Conservation (phyloP, 2,797 vertebrate species). For the Lacerta bilineata region DNA sequence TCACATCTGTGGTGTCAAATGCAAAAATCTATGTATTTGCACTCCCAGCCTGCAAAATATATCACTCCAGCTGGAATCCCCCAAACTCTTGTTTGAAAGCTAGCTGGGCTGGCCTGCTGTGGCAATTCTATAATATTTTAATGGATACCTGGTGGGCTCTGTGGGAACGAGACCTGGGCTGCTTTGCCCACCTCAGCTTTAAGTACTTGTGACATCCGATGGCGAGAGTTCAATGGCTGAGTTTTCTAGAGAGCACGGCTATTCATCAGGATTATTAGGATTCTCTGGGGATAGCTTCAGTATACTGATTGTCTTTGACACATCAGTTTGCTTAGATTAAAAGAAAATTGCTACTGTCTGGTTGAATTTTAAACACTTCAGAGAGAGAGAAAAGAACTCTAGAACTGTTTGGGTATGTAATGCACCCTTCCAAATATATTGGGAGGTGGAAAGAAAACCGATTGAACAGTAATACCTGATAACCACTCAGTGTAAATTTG, state of each 20-base stretch:
- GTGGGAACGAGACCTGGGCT: constrained; percentile 47
- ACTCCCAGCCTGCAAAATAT: not conserved
- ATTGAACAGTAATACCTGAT: constrained; percentile 37
- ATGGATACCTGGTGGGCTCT: constrained; percentile 17
- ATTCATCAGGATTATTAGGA: constrained; percentile 81
- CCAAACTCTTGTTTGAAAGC: not conserved
- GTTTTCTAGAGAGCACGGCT: constrained; percentile 74
- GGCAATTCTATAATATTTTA: not conserved
- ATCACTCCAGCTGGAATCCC: not conserved
- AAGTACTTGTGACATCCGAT: constrained; percentile 78
- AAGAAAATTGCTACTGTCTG: constrained; percentile 83
- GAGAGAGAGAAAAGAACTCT: constrained; percentile 71
- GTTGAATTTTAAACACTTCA: constrained; percentile 79
- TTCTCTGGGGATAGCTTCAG: constrained; percentile 78
- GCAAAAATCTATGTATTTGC: not conserved
- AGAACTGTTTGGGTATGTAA: constrained; percentile 72
- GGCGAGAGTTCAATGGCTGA: constrained; percentile 75
- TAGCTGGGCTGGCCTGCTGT: not conserved
- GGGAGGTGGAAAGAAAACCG: constrained; percentile 61
- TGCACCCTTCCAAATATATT: constrained; percentile 66
- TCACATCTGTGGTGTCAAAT: not conserved
- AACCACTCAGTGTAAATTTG: constrained; percentile 13
- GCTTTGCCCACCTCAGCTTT: constrained; percentile 62
- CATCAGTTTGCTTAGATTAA: constrained; percentile 85
- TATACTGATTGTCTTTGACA: constrained; percentile 80